Evolutionary conservation across 2,888 invertebrate species (phyloP).

Genomic region (Spialia ferax): DNA sequence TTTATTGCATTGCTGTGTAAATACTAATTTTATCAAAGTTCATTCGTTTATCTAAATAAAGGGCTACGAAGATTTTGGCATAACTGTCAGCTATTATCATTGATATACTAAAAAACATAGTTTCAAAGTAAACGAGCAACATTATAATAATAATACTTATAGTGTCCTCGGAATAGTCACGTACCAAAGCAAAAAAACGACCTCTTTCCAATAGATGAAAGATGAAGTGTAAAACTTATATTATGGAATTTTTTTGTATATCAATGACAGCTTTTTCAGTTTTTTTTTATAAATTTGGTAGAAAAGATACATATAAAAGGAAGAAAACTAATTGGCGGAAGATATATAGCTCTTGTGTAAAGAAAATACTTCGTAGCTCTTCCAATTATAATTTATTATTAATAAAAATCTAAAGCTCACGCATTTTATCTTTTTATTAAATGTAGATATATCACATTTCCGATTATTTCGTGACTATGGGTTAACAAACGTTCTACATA

Average conservation of each 20-base stretch:
- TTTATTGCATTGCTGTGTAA: conserved; percentile 5
- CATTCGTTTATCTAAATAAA: not conserved
- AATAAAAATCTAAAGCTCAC: conserved; percentile 42
- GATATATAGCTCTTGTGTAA: not conserved
- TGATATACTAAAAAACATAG: no score
- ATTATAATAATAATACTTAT: no score
- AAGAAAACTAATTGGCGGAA: no score
- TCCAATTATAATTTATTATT: conserved; percentile 17
- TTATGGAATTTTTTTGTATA: no score
- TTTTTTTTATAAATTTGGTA: no score
- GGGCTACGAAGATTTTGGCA: not conserved
- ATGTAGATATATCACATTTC: conserved; percentile 61
- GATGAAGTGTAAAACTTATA: no score
- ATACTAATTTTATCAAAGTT: not conserved
- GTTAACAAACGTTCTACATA: conserved; percentile 49
- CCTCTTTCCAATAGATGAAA: no score
- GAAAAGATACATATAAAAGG: no score
- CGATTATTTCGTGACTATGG: conserved; percentile 57
- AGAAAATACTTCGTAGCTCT: not conserved
- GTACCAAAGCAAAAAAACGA: no score
- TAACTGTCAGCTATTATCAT: not conserved
- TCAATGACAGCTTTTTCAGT: no score
- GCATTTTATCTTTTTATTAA: conserved; percentile 39
- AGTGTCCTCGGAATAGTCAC: no score
- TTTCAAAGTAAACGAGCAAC: no score